Percentiles rank a stretch among this genome's conserved stretches.
Evolutionary conservation across 37 sponge, comb jelly and placozoan species (phyloP).

Genomic region (Tethya wilhelma): DNA sequence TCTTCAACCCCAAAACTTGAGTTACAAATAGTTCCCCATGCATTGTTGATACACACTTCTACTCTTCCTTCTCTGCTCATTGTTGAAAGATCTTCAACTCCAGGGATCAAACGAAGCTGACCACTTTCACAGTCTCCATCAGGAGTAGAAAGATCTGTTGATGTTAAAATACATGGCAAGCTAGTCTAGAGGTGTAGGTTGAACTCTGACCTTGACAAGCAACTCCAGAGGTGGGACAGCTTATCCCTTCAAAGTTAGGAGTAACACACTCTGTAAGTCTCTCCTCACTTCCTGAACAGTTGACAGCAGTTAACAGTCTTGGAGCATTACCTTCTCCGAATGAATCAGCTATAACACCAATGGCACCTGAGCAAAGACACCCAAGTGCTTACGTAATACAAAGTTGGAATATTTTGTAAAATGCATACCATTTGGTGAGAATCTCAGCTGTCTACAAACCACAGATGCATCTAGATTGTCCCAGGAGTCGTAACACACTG

Average conservation of each 20-base stretch:
- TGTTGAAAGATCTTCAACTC: not conserved
- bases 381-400: not conserved
- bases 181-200: not conserved
- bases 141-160: not conserved
- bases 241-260: not conserved
- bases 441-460: conserved; percentile 39
- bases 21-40: conserved; percentile 41
- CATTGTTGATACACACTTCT: conserved; percentile 33
- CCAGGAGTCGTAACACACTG: conserved; percentile 40
- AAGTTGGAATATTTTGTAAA: not conserved
- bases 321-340: conserved; percentile 20
- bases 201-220: conserved; percentile 29
- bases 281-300: conserved; percentile 38
- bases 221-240: conserved; percentile 15
- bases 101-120: not conserved
- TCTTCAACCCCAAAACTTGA: conserved; percentile 11
- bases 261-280: conserved; percentile 15
- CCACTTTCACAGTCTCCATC: conserved; percentile 10
- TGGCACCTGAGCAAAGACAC: conserved; percentile 21
- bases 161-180: not conserved
- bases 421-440: conserved; percentile 48
- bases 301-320: conserved; percentile 11
- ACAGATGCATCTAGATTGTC: conserved; percentile 48
- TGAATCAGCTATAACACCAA: conserved; percentile 17
- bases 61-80: conserved; percentile 10